Evolutionary conservation across 2,888 invertebrate genomes (phyloP).

Genomic region (Spialia ferax): DNA sequence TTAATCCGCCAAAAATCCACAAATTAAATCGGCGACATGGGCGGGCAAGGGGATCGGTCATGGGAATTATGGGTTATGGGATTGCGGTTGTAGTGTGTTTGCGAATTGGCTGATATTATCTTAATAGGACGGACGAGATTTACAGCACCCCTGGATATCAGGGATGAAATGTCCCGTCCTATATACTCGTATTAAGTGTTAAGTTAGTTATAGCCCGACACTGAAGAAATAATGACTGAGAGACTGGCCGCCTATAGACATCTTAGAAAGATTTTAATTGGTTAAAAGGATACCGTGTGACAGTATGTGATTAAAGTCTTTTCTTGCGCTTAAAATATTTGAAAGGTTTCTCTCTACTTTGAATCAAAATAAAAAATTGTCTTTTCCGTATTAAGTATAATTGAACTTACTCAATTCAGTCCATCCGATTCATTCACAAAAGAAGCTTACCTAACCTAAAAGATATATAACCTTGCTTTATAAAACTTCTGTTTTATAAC

Average conservation of each 20-base stretch:
- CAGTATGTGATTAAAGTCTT: background rate
- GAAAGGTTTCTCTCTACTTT: background rate
- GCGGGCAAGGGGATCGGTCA: constrained; percentile 49
- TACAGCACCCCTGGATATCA: constrained; percentile 52
- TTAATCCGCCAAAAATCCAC: too few species aligned
- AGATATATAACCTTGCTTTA: background rate
- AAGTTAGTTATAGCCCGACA: constrained; percentile 19
- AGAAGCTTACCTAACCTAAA: too few species aligned
- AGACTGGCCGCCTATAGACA: background rate
- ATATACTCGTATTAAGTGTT: constrained; percentile 24
- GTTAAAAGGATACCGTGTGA: background rate
- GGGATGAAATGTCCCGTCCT: constrained; percentile 28
- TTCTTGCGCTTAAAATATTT: background rate
- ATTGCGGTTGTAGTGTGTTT: constrained; percentile 55
- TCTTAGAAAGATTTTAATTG: background rate
- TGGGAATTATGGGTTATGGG: constrained; percentile 50
- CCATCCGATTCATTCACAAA: too few species aligned
- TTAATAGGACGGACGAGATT: constrained; percentile 76
- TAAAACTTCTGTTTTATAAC: background rate
- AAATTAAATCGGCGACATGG: constrained; percentile 49
- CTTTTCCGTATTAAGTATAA: too few species aligned
- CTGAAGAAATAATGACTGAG: constrained; percentile 6
- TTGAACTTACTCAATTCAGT: too few species aligned
- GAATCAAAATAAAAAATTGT: background rate
- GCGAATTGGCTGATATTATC: constrained; percentile 78